These are phyloP conservation scores for Phaedon cochleariae DNA, from an alignment of 2,888 invertebrate species.

Conservation along the genomic window DNA sequence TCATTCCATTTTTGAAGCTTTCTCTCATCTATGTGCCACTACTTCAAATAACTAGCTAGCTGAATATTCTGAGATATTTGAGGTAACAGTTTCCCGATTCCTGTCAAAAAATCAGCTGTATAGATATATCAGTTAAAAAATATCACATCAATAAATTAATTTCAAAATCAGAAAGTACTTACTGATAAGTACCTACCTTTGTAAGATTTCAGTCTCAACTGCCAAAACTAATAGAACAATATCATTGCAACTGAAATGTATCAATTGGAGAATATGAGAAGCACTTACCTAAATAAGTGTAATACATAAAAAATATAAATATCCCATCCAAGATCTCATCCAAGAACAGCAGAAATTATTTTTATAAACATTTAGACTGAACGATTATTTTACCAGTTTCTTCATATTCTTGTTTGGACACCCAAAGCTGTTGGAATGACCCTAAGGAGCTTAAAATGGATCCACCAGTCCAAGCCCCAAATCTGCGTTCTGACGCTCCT, in stretches of 20 bases:
- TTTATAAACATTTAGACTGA: conserved; percentile 57
- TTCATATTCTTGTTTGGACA: conserved; percentile 79
- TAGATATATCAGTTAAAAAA: neutral
- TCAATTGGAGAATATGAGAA: neutral
- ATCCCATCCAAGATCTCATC: conserved; percentile 7
- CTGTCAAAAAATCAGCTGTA: no score
- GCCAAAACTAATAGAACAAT: neutral
- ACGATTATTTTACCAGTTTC: conserved; percentile 71
- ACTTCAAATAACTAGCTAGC: no score
- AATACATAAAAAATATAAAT: conserved; percentile 13
- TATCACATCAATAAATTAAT: neutral
- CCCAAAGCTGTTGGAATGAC: conserved; percentile 81
- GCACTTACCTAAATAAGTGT: neutral
- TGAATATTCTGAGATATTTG: no score
- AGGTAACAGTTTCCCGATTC: no score
- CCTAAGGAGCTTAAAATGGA: conserved; percentile 78
- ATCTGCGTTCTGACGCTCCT: conserved; percentile 72
- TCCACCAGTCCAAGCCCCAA: conserved; percentile 80
- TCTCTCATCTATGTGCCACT: no score
- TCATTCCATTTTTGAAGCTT: no score
- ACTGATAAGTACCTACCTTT: neutral
- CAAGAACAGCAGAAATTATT: conserved; percentile 7
- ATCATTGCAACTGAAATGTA: neutral
- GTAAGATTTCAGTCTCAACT: no score
- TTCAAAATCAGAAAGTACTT: neutral